Conservation (phyloP, 2,888 invertebrate genomes). For the Eristalis tenax region DNA sequence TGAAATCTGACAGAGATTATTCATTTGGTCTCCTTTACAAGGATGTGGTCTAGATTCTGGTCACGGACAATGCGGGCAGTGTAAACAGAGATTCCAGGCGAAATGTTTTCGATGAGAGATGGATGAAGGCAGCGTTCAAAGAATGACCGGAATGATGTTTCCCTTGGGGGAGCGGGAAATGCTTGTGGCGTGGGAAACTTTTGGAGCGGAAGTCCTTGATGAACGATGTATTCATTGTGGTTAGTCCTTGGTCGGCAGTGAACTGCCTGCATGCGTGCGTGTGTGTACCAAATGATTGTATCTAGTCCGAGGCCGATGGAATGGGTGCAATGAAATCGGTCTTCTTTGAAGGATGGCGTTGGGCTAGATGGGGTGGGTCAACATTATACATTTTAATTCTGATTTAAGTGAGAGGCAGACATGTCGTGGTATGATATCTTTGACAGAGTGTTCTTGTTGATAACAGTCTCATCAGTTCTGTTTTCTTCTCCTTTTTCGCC, state of each 20-base stretch:
- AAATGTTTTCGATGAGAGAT: neutral
- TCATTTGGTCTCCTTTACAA: conserved; percentile 27
- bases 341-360: neutral
- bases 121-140: neutral
- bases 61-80: conserved; percentile 48
- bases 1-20: conserved; percentile 15
- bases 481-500: no score
- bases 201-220: neutral
- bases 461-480: no score
- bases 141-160: neutral
- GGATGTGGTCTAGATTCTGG: conserved; percentile 47
- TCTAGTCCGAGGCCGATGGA: neutral
- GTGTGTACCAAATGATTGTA: neutral
- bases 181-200: neutral
- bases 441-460: no score
- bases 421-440: neutral
- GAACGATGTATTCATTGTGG: neutral
- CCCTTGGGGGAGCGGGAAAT: neutral
- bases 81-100: conserved; percentile 14
- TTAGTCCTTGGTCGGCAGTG: neutral
- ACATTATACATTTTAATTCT: no score
- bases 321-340: neutral
- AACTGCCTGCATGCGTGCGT: neutral
- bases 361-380: neutral
- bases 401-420: neutral